A percentile compares a stretch with the other conserved stretches of the same genome.
Conservation (phyloP, 2,797 vertebrate species). For the Bradypodion pumilum region DNA sequence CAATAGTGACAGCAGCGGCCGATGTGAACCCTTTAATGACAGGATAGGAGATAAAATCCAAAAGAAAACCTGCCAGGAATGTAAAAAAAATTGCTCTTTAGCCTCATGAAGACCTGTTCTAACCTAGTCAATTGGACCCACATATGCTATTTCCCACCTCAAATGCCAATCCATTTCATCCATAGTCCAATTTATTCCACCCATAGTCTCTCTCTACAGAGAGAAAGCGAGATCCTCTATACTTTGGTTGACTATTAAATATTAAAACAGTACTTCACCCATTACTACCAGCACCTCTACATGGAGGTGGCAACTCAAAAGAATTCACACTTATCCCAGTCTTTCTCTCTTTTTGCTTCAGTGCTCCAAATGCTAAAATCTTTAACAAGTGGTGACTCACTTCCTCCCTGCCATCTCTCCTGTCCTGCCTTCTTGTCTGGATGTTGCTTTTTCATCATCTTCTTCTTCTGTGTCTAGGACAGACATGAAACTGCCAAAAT, state of each 20-base stretch:
- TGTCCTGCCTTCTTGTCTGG: background rate
- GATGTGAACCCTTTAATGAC: constrained; percentile 96
- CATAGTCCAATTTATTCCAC: background rate
- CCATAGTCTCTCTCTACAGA: no score
- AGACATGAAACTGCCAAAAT: no score
- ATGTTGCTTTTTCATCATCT: no score
- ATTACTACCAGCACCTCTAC: no score
- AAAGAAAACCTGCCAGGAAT: constrained; percentile 83
- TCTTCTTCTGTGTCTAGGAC: no score
- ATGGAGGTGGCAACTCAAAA: background rate
- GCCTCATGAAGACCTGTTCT: background rate
- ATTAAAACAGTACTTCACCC: background rate
- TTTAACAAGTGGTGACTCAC: background rate
- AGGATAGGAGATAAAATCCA: constrained; percentile 94
- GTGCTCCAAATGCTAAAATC: background rate
- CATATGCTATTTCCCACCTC: background rate
- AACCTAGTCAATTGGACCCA: background rate
- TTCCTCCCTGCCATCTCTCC: background rate
- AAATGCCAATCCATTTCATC: background rate
- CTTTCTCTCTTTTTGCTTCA: background rate
- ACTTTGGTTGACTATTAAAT: background rate
- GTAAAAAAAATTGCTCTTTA: background rate
- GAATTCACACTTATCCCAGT: no score
- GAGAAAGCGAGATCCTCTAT: background rate
- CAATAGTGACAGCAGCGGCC: constrained; percentile 90